Evolutionary conservation across 2,888 invertebrate genomes (phyloP).

Genomic region (Yponomeuta evonymella): DNA sequence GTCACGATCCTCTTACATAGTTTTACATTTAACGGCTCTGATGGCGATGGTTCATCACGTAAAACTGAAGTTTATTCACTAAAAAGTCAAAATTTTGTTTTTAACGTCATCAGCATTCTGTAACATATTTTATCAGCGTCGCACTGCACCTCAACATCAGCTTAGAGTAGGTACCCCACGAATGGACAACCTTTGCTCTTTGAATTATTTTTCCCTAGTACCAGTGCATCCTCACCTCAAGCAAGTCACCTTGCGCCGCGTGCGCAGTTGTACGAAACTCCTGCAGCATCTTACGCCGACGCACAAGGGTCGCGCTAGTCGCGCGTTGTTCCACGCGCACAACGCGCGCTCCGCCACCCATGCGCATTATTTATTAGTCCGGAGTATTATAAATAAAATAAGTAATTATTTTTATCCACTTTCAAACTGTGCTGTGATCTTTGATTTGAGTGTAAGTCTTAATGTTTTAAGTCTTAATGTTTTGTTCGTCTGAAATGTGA

Average conservation of each 20-base stretch:
- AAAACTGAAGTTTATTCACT: too few relatives aligned
- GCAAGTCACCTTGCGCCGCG: constrained; percentile 3
- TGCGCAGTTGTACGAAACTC: not conserved
- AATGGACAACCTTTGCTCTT: not conserved
- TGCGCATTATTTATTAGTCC: not conserved
- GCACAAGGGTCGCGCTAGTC: constrained; percentile 36
- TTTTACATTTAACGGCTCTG: too few relatives aligned
- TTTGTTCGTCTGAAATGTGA: not conserved
- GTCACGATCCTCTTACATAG: too few relatives aligned
- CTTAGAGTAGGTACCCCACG: too few relatives aligned
- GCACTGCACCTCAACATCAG: too few relatives aligned
- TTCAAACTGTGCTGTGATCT: not conserved
- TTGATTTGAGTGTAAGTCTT: not conserved
- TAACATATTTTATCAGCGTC: too few relatives aligned
- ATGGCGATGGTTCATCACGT: too few relatives aligned
- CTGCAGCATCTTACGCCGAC: constrained; percentile 8
- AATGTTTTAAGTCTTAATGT: not conserved
- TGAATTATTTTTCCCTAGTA: not conserved
- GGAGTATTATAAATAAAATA: not conserved
- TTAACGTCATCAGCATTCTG: too few relatives aligned
- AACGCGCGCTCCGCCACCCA: constrained; percentile 20
- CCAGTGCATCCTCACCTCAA: not conserved
- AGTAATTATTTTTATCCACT: not conserved
- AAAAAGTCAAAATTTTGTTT: too few relatives aligned
- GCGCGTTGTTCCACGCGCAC: constrained; percentile 45